These are phyloP conservation scores for Cololabis saira DNA, from an alignment of 2,113 vertebrate genomes.

Conservation along the genomic window DNA sequence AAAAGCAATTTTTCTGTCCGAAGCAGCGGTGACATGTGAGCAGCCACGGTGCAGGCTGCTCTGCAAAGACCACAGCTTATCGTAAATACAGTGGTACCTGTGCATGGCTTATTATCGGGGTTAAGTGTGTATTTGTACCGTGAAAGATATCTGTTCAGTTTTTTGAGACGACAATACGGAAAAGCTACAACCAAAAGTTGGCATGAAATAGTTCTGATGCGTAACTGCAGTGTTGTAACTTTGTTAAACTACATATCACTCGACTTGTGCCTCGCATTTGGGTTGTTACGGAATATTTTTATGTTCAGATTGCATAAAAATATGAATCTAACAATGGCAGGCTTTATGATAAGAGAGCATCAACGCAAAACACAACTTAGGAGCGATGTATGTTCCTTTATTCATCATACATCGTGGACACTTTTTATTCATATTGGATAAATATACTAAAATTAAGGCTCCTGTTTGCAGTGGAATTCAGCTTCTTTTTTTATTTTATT, in stretches of 20 bases:
- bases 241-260: constrained; percentile 15
- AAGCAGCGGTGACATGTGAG: constrained; percentile 17
- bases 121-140: constrained; percentile 1
- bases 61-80: constrained; percentile 30
- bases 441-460: constrained; percentile 11
- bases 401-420: not conserved
- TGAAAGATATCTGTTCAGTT: constrained; percentile 24
- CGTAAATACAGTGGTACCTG: constrained; percentile 29
- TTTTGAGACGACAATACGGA: constrained; percentile 17
- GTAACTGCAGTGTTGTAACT: constrained; percentile 13
- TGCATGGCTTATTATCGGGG: constrained; percentile 29
- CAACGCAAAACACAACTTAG: not conserved
- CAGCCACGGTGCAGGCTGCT: constrained; percentile 9
- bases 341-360: not conserved
- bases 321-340: not conserved
- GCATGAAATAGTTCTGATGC: constrained; percentile 11
- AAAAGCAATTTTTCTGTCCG: constrained; percentile 31
- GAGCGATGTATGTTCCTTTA: not conserved
- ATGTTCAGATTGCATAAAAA: not conserved
- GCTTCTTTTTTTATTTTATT: too few species aligned
- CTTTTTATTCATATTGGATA: not conserved
- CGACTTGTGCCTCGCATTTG: constrained; percentile 1
- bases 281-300: not conserved
- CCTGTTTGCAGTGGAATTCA: constrained; percentile 2
- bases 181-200: constrained; percentile 15